phyloP scores from a whole-genome alignment of 2,888 invertebrate genomes.

The Ariolimax columbianus region DNA sequence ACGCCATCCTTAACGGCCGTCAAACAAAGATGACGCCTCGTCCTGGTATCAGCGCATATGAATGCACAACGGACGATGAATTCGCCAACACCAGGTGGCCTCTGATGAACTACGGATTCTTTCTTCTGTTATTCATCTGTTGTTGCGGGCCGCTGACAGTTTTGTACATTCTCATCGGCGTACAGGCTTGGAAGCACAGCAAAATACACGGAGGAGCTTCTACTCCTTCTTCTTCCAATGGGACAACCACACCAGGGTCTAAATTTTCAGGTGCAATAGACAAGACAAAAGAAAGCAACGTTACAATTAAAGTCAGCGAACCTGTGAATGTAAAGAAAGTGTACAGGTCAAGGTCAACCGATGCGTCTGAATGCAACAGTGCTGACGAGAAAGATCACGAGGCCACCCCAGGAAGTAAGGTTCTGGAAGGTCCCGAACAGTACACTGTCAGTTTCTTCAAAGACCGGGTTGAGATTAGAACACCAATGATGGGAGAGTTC shows the following conservation, averaged over 20 bases:
- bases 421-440: not conserved
- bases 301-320: not conserved
- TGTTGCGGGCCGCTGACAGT: constrained; percentile 8
- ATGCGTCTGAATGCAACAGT: not conserved
- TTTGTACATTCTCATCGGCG: constrained; percentile 36
- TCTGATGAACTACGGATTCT: constrained; percentile 32
- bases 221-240: not conserved
- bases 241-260: not conserved
- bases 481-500: constrained; percentile 34
- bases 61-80: constrained; percentile 35
- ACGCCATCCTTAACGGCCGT: constrained; percentile 32
- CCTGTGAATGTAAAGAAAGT: not conserved
- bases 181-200: constrained; percentile 42
- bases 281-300: not conserved
- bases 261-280: not conserved
- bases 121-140: constrained; percentile 10
- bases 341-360: not conserved
- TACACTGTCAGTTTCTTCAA: constrained; percentile 24
- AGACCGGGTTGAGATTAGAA: constrained; percentile 11
- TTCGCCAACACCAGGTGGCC: constrained; percentile 37
- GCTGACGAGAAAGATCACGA: not conserved
- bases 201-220: not conserved
- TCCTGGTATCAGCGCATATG: constrained; percentile 17
- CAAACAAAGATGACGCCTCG: constrained; percentile 32
- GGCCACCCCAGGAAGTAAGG: not conserved